Percentiles rank a stretch among this genome's conserved stretches.
phyloP scores from a whole-genome alignment of 2,797 vertebrate species.

The Tapera naevia region DNA sequence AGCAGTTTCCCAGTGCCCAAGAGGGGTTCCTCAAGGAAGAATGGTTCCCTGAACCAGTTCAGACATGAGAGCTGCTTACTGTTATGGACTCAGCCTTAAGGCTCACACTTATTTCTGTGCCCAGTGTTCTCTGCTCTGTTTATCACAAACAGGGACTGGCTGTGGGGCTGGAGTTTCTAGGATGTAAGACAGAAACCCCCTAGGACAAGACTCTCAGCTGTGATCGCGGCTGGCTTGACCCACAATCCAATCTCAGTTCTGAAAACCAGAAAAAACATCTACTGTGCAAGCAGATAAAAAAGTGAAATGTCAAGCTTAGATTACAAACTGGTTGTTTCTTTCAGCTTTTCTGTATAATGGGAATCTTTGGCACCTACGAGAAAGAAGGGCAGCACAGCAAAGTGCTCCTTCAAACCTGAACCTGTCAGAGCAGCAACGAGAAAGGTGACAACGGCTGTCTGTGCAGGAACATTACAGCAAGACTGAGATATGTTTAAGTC shows the following conservation, averaged over 20 bases:
- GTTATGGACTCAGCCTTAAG: background rate
- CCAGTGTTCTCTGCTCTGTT: background rate
- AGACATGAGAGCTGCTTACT: background rate
- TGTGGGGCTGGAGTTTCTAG: background rate
- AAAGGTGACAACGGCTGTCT: background rate
- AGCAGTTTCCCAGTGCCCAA: background rate
- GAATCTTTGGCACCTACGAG: background rate
- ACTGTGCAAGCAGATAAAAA: background rate
- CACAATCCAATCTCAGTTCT: background rate
- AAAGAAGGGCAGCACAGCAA: background rate
- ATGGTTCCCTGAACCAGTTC: background rate
- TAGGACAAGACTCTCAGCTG: background rate
- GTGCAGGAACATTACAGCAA: background rate
- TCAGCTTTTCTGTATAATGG: background rate
- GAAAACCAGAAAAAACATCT: background rate
- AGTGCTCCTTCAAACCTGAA: background rate
- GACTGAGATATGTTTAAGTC: background rate
- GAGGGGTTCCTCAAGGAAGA: background rate
- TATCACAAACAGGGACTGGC: background rate
- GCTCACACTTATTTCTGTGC: background rate
- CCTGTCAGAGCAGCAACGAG: background rate
- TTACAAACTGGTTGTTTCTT: background rate
- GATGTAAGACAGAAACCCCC: background rate
- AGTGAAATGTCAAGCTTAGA: background rate
- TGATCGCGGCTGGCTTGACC: background rate